Evolutionary conservation across 30 jellyfish, hydroid and myxozoan species (phyloP), one percentile per base, ranked within the genome.

Genomic region (Catostylus mosaicus): DNA sequence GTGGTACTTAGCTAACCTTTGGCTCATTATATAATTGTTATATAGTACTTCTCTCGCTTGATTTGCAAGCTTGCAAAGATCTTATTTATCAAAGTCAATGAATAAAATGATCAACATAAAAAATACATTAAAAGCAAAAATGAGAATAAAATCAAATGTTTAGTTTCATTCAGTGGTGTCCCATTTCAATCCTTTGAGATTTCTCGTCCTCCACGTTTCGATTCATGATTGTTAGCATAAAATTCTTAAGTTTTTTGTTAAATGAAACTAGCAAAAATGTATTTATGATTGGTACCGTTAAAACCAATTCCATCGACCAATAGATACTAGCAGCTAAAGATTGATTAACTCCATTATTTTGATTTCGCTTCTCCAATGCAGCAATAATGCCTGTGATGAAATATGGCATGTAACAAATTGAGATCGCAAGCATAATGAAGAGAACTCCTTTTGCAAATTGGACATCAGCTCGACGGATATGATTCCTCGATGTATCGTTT

Each of bases 401-500:
- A 35, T 73, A 73, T 3, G 84, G 84, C 2, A 73, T 51, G 56
- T 73, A 73, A 26, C 47, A 73, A 12, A 73, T 59, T 8, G 33
- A 48, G 30, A 73, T 2, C 9, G 84, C 70, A n/a, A 73, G 31
- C 72, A 73, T 5, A 34, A 73, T 73, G 33, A 73, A 48, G 19
- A 48, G 16, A 48, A 73, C 33, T 3, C 84, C 84, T 26, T 73
- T 73, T 0, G 72, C 72, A 29, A 43, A 73, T 52, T 46, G 52
- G 27, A 73, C 20, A 52, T 72, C 84, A 5, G 84, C 54, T 26
- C 84, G 67, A 43, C 46, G 84, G 48, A 40, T 38, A 0, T n/a
- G n/a, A 1, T 30, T 29, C 19, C 33, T 52, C 46, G 43, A 9
- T 27, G 31, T 19, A 29, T 30, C 12, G 46, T 35, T 16, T 0